Evolutionary conservation across 2,888 invertebrate species (phyloP).

Genomic region (Galerucella nymphaeae): DNA sequence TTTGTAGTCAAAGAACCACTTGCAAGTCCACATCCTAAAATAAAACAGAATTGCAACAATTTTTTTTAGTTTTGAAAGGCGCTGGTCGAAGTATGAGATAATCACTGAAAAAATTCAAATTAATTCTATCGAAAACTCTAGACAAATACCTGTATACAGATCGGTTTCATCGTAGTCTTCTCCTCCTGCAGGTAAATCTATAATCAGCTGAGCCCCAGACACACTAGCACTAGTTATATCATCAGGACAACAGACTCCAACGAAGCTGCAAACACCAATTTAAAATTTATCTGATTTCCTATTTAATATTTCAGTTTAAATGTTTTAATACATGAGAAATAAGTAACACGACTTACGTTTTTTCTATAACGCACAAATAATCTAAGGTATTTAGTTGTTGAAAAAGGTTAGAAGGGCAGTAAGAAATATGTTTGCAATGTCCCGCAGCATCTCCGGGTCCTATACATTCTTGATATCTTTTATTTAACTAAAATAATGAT

Average conservation of each 20-base stretch:
- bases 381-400: constrained; percentile 71
- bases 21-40: constrained; percentile 60
- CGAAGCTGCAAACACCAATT: constrained; percentile 61
- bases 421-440: constrained; percentile 76
- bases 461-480: constrained; percentile 70
- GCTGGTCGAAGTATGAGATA: too few species aligned
- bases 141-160: constrained; percentile 58
- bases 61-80: too few species aligned
- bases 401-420: constrained; percentile 66
- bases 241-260: constrained; percentile 83
- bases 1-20: constrained; percentile 34
- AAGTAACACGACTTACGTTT: constrained; percentile 64
- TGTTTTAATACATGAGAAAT: too few species aligned
- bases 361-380: constrained; percentile 77
- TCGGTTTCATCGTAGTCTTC: constrained; percentile 67
- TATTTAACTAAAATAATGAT: constrained; percentile 67
- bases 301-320: neutral
- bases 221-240: constrained; percentile 60
- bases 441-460: constrained; percentile 72
- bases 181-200: constrained; percentile 68
- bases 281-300: constrained; percentile 13
- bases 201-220: constrained; percentile 59
- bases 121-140: too few species aligned
- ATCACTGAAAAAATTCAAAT: too few species aligned
- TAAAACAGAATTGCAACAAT: constrained; percentile 5